Percentiles rank a stretch among this genome's conserved stretches.
Evolutionary conservation across 2,113 vertebrate genomes (phyloP).

Genomic region (Colinus virginianus): DNA sequence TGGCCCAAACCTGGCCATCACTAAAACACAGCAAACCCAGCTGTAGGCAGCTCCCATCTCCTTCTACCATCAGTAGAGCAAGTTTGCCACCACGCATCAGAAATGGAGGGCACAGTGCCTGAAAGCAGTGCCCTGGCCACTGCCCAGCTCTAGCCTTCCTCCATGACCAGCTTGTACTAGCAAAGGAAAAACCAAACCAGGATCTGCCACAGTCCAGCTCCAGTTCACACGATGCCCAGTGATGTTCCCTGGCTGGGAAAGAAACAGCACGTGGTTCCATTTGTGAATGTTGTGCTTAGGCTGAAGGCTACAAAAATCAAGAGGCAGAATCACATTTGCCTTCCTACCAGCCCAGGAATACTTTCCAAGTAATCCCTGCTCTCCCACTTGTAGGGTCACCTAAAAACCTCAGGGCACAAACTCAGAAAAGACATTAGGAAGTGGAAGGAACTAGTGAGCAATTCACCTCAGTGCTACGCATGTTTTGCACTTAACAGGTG

Average conservation of each 20-base stretch:
- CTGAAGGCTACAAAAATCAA: background rate
- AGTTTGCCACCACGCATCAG: background rate
- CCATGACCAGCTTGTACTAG: background rate
- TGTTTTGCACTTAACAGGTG: background rate
- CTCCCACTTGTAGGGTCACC: background rate
- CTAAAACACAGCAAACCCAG: background rate
- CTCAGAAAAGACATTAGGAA: background rate
- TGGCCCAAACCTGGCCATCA: background rate
- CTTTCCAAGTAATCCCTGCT: background rate
- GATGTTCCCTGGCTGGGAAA: background rate
- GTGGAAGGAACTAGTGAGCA: background rate
- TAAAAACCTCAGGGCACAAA: background rate
- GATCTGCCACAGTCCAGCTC: background rate
- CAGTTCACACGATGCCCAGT: background rate
- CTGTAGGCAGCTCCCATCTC: background rate
- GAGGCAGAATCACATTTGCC: background rate
- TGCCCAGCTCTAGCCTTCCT: background rate
- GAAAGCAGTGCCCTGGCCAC: accelerated
- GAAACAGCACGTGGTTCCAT: background rate
- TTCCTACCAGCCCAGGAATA: background rate
- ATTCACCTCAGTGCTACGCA: background rate
- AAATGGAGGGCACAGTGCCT: background rate
- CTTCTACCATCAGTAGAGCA: background rate
- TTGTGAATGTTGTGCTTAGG: background rate
- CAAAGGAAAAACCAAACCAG: background rate